Base-by-base conservation (phyloP, 2,113 vertebrate species). In the Promerops cafer region DNA sequence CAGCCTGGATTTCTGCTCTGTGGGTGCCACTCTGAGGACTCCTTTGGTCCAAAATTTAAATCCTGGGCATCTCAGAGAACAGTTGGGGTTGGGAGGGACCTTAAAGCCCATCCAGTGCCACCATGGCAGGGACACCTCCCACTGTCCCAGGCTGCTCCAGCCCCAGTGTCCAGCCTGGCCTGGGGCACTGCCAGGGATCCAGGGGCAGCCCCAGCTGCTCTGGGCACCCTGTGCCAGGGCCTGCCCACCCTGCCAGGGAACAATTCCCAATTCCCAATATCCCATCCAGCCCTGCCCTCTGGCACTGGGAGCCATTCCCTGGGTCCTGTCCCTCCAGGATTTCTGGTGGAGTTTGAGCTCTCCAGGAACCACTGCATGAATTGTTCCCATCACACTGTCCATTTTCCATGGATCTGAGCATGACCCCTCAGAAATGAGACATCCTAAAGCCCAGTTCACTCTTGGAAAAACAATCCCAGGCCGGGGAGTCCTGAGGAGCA, bases 101-200 rank as follows among this genome's bases (percentile, higher is more conserved):
- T 27, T 0, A 33, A 11, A 57, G 0, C 11, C 2, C 85, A 22
- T 0, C 63, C 53, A 10, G 6, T 5, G 1, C 37, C 83, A 33
- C 5, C 75, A 18, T 33, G 65, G 56, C 85, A 64, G 57, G 42
- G 85, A 49, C 76, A 22, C 31, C 76, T 80, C 0, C 35, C 76
- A 22, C 49, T 26, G 37, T 26, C 6, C 49, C 57, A 72, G 80
- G 80, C 6, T 56, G 79, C 53, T 69, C 79, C 65, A 20, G 52
- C 68, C 82, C 59, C 24, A 22, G 0, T 20, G 33, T 13, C 84
- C 84, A 80, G 0, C 30, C 75, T 64, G 75, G 54, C 54, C 64
- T 69, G 1, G 84, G 72, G 7, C 54, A 77, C 72, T 53, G 15
- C 72, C 75, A 88, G 75, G 75, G 75, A 64, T 80, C 13, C 74